phyloP scores from a whole-genome alignment of 2,888 invertebrate species.

The Scrobipalpa atriplicella region DNA sequence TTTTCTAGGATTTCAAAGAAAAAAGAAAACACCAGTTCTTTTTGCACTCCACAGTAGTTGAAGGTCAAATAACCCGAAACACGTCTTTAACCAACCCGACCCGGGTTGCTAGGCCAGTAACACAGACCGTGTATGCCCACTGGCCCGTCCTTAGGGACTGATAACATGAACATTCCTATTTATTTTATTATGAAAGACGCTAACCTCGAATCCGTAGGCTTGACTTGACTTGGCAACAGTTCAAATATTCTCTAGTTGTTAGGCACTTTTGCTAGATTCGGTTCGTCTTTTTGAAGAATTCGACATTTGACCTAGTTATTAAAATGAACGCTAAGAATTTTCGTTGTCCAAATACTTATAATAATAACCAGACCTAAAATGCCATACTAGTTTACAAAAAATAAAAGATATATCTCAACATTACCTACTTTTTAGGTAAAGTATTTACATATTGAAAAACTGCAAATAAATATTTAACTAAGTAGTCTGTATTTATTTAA shows the following conservation, averaged over 20 bases:
- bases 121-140: background rate
- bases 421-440: too few species aligned
- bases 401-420: too few species aligned
- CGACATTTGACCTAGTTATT: background rate
- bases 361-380: too few species aligned
- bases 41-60: too few species aligned
- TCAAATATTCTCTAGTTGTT: conserved; percentile 2
- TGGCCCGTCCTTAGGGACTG: background rate
- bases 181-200: conserved; percentile 8
- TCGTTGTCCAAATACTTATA: too few species aligned
- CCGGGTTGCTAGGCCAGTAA: background rate
- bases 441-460: too few species aligned
- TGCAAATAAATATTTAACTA: too few species aligned
- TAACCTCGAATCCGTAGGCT: background rate
- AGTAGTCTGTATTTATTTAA: too few species aligned
- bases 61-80: background rate
- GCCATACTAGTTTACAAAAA: too few species aligned
- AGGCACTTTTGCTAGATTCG: background rate
- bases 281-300: conserved; percentile 3
- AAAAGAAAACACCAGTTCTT: too few species aligned
- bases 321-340: background rate
- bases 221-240: conserved; percentile 1
- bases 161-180: conserved; percentile 1
- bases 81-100: background rate
- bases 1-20: too few species aligned